Base-by-base conservation (phyloP, 2,797 vertebrate species). In the Sebastes nivosus region DNA sequence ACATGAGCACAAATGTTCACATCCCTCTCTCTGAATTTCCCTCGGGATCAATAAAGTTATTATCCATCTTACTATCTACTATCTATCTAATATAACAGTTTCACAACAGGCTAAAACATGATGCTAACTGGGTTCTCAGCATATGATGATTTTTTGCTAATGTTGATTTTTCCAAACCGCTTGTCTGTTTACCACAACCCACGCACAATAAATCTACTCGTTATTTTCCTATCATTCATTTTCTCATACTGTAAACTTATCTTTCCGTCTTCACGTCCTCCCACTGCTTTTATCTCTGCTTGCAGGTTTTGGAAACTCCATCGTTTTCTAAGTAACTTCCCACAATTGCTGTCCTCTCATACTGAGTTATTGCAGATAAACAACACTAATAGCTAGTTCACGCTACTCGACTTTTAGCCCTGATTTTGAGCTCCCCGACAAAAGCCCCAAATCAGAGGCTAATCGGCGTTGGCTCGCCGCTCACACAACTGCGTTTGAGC, bases 111-210 rank as follows among this genome's bases (percentile, higher is more conserved):
- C 34, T 60, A 14, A 60, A 22, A 25, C 13, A 4, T 3, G 1
- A 50, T 16, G 20, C 64, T 38, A 32, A 67, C n/a, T 5, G 8
- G 25, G 18, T 11, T 57, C 10, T 36, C 14, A 25, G 14, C 6
- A 14, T 3, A 16, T 16, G 3, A n/a, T 14, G 27, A 73, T 18
- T 71, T 66, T 27, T 52, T 36, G n/a, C 64, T 55, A 20, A 25
- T 81, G 86, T 72, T 84, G 38, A 36, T 84, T 85, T 88, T 80
- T 79, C 69, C 72, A 70, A 20, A 29, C 12, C n/a, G 22, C 42
- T 68, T 65, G 46, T 60, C 55, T 18, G 20, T 59, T 79, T 18
- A 20, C 60, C 66, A 59, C 14, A 50, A 11, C 83, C 72, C 79
- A 68, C 61, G 1, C 78, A 67, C n/a, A 50, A n/a, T 46, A 63